Conservation (phyloP, 92 coral and sea anemone species). For the Zoanthus sociatus region DNA sequence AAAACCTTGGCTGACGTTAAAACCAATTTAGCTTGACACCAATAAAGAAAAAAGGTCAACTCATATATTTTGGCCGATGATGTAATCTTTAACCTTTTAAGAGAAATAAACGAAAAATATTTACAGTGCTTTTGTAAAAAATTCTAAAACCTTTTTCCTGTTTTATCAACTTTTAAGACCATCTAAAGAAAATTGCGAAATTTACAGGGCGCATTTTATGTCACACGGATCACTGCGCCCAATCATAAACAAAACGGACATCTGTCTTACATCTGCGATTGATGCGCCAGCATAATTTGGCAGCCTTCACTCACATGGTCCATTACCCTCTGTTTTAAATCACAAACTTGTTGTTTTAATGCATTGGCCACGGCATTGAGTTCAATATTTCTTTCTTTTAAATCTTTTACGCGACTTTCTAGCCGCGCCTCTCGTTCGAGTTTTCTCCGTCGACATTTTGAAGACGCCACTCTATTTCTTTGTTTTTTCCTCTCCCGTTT, state of each 20-base stretch:
- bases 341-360: constrained; percentile 97
- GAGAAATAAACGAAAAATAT: constrained; percentile 12
- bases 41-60: background rate
- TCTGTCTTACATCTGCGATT: constrained; percentile 74
- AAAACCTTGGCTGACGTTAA: no score
- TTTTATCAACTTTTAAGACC: background rate
- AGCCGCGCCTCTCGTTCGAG: constrained; percentile 95
- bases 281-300: constrained; percentile 97
- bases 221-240: constrained; percentile 30
- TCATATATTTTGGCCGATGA: constrained; percentile 12
- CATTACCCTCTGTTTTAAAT: constrained; percentile 96
- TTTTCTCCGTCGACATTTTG: constrained; percentile 96
- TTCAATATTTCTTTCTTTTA: constrained; percentile 93
- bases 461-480: constrained; percentile 97
- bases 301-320: constrained; percentile 99
- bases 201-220: constrained; percentile 10
- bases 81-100: constrained; percentile 23
- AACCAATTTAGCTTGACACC: background rate
- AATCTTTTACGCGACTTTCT: constrained; percentile 89
- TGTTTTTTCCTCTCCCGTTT: constrained; percentile 98
- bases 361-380: constrained; percentile 96
- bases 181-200: background rate
- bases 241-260: constrained; percentile 45
- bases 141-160: background rate
- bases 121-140: background rate